A percentile compares a stretch with the other conserved stretches of the same genome.
Evolutionary conservation across 1,140 invertebrate genomes (phyloP).

Genomic region (Tetramorium alpestre): DNA sequence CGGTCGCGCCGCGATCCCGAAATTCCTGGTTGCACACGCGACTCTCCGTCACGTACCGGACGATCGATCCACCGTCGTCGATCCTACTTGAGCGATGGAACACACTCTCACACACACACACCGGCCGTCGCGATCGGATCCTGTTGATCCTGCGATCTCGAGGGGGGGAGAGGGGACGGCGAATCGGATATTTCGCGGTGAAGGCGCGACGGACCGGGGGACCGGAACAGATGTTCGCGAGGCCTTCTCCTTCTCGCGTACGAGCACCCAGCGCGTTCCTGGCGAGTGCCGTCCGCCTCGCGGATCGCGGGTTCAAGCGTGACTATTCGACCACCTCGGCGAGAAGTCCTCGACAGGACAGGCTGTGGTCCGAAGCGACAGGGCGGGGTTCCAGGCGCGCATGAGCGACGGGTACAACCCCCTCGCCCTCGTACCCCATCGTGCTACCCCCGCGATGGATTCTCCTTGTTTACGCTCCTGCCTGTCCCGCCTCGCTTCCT

Average conservation of each 20-base stretch:
- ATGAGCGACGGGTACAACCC: conserved; percentile 73
- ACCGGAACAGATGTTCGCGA: conserved; percentile 42
- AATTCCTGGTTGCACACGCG: conserved; percentile 27
- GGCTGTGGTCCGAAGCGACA: conserved; percentile 75
- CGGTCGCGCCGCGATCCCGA: conserved; percentile 33
- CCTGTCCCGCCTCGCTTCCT: conserved; percentile 62
- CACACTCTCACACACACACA: background rate
- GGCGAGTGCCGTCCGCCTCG: conserved; percentile 76
- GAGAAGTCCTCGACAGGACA: conserved; percentile 78
- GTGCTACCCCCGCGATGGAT: conserved; percentile 66
- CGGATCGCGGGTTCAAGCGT: conserved; percentile 83
- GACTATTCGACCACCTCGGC: conserved; percentile 80
- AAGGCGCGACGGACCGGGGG: background rate
- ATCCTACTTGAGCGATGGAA: conserved; percentile 35
- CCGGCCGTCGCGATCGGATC: conserved; percentile 33
- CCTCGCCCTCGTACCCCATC: conserved; percentile 62
- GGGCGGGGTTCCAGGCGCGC: conserved; percentile 83
- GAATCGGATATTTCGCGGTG: too few relatives aligned
- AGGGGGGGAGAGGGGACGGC: background rate
- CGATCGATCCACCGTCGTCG: conserved; percentile 59
- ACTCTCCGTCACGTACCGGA: conserved; percentile 9
- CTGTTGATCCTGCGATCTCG: conserved; percentile 23
- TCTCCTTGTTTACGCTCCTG: conserved; percentile 80
- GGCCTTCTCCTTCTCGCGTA: conserved; percentile 1
- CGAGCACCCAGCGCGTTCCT: conserved; percentile 68